These are phyloP conservation scores for Sycophaga agraensis DNA, from an alignment of 1,140 invertebrate species.

Conservation along the genomic window DNA sequence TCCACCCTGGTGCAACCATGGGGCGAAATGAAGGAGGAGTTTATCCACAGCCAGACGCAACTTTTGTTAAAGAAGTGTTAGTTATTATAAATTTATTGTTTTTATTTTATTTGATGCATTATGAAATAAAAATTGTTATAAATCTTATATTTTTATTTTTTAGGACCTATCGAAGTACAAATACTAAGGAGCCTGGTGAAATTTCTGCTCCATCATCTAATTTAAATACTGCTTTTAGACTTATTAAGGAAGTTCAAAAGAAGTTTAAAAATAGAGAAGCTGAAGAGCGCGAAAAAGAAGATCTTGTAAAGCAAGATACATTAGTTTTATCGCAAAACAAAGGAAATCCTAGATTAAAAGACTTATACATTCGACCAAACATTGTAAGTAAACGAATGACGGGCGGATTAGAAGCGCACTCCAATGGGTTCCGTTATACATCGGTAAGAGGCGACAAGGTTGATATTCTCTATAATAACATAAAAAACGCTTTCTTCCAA, in stretches of 20 bases:
- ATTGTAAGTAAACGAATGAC: constrained; percentile 98
- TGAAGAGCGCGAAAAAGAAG: constrained; percentile 97
- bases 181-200: constrained; percentile 97
- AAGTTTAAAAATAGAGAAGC: constrained; percentile 97
- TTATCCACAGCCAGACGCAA: constrained; percentile 92
- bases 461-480: constrained; percentile 99
- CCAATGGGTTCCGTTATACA: constrained; percentile 97
- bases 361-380: constrained; percentile 97
- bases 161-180: constrained; percentile 97
- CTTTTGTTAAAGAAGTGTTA: constrained; percentile 97
- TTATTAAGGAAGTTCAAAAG: constrained; percentile 99
- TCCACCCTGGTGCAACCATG: constrained; percentile 95
- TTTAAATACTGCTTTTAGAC: constrained; percentile 91
- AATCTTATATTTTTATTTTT: constrained; percentile 24
- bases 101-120: neutral
- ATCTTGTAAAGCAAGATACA: constrained; percentile 98
- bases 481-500: constrained; percentile 99
- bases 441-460: constrained; percentile 98
- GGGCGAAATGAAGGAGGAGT: constrained; percentile 86
- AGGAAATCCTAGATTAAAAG: constrained; percentile 97
- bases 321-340: constrained; percentile 94
- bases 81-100: constrained; percentile 42
- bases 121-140: too few species aligned
- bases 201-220: constrained; percentile 93
- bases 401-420: constrained; percentile 86